Evolutionary conservation across 2,888 invertebrate species (phyloP), one percentile per base, ranked within the genome.

Genomic region (Eristalis pertinax): DNA sequence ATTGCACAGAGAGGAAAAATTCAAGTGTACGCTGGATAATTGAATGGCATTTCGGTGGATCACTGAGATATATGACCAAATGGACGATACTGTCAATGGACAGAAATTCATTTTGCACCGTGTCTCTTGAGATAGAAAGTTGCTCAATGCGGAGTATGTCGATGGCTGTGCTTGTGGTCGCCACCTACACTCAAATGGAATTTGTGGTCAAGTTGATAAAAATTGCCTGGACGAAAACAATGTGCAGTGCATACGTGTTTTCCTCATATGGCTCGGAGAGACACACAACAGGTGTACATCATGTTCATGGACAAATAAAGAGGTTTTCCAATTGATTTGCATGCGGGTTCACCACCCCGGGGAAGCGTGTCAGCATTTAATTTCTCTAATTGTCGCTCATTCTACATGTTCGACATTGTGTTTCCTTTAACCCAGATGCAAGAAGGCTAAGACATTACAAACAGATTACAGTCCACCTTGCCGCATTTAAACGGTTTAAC

Each of bases 11-110:
- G 35, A 43, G 73, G 50, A 41, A 80, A 64, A 77, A 63, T 68
- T 32, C 50, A 70, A 78, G 82, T 50, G 10, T 75, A 67, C 72
- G 56, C 75, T 22, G 67, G 5, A 79, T 79, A 82, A 78, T 79
- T 82, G 78, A 78, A 79, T 83, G 82, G 83, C 76, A 58, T 79
- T 79, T 79, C 74, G 68, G 83, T 73, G 69, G 68, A 75, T 78
- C 64, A 65, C 56, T 60, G 86, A 83, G 83, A 82, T 86, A 83
- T 82, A 86, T 86, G 86, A 78, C 35, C 78, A 70, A 75, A 79
- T 86, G 72, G 78, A 83, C 70, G 75, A 86, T 72, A 75, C 78
- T 86, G 78, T 82, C 83, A 78, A 72, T 79, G 65, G 60, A 81
- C 32, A 81, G 64, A 85, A 81, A 85, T 85, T 76, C 50, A 60